Evolutionary conservation across 1,140 invertebrate species (phyloP), one percentile per base, ranked within the genome.

Genomic region (Sitobion miscanthi): DNA sequence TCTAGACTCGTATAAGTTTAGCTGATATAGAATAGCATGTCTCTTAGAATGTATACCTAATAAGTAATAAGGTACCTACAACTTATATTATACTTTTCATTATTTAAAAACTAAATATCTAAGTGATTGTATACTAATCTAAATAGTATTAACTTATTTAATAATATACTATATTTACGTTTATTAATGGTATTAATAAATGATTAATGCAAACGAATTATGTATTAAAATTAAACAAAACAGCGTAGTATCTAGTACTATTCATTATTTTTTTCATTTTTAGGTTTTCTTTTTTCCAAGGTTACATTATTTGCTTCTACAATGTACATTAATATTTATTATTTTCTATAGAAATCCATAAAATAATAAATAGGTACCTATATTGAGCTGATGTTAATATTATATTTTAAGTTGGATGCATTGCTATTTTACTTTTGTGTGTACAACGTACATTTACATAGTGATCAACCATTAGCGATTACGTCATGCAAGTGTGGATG

Each of bases 381-480:
- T 49, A 30, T 5, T 88, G 7, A 88, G 9, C 9, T 88, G 14
- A 11, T 49, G 45, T 14, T 88, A 88, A 88, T 88, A 47, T 42
- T 42, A 42, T n/a, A 87, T 87, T 88, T 88, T 88, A 88, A 52
- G 86, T 49, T 88, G 86, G 86, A 30, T 49, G 86, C 86, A 49
- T 88, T 88, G 47, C 14, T 88, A 49, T 49, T 49, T 88, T 88
- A 88, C 17, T 88, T 45, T 20, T 52, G 5, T 49, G 45, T 88
- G 49, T 49, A 88, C 47, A 88, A 38, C 3, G n/a, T 88, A 54
- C 87, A 54, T 88, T 88, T 88, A 88, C 87, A 88, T 88, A 88
- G 87, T 88, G 87, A 52, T 88, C 87, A 88, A 52, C 87, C 47
- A 88, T 88, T 88, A n/a, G 87, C n/a, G 54, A 88, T 88, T 88